These are phyloP conservation scores for Syngnathus scovelli DNA, from an alignment of 2,113 vertebrate genomes.

Conservation along the genomic window DNA sequence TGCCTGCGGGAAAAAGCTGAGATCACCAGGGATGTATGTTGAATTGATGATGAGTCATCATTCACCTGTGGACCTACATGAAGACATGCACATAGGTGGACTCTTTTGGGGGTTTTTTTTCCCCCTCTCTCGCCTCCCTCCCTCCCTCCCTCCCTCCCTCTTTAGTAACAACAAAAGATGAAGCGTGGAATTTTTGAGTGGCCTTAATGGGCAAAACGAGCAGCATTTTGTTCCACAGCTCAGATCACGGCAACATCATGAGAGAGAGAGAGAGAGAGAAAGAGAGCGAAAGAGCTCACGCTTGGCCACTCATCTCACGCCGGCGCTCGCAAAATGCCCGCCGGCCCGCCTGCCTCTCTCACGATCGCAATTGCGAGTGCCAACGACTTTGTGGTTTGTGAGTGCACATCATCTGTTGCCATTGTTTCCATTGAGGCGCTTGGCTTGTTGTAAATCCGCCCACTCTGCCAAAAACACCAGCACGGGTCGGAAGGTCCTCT, in stretches of 20 bases:
- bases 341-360: background rate
- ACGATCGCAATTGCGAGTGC: background rate
- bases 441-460: background rate
- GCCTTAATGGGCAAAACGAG: background rate
- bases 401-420: background rate
- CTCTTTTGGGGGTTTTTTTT: background rate
- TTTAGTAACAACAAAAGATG: background rate
- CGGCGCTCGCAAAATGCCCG: background rate
- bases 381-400: background rate
- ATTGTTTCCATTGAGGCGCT: slow-evolving; percentile 2
- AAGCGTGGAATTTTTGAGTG: background rate
- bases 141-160: background rate
- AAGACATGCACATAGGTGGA: background rate
- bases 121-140: too few species aligned
- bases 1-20: background rate
- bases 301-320: background rate
- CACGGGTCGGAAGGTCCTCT: too few species aligned
- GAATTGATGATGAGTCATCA: background rate
- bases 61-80: background rate
- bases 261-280: background rate
- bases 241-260: background rate
- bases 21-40: background rate
- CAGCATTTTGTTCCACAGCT: background rate
- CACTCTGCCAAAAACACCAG: background rate
- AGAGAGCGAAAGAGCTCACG: background rate